Evolutionary conservation across 2,113 vertebrate species (phyloP).

Genomic region (Origma solitaria): DNA sequence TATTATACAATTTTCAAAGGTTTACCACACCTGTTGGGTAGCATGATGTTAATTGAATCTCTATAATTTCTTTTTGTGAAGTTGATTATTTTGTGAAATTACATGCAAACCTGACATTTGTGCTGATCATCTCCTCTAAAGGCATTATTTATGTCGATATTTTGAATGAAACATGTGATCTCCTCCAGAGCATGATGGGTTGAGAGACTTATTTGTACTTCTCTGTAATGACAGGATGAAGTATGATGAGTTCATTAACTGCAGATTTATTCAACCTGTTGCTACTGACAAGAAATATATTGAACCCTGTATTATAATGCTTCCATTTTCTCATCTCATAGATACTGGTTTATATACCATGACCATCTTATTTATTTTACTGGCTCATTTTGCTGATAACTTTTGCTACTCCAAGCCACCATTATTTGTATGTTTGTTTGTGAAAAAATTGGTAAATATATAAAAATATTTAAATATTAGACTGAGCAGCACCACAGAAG

Average conservation of each 20-base stretch:
- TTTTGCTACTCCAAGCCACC: neutral
- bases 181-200: neutral
- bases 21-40: neutral
- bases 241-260: constrained; percentile 11
- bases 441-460: neutral
- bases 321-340: neutral
- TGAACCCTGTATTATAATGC: neutral
- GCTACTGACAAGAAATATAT: neutral
- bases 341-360: neutral
- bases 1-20: neutral
- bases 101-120: neutral
- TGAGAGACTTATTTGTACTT: neutral
- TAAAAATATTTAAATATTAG: neutral
- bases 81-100: constrained; percentile 26
- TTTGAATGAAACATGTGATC: neutral
- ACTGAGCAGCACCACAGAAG: neutral
- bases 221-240: neutral
- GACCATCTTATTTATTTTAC: neutral
- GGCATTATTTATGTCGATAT: neutral
- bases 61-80: neutral
- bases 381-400: neutral
- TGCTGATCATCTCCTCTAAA: neutral
- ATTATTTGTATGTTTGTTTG: neutral
- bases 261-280: neutral
- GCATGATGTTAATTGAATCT: neutral